Evolutionary conservation across 2,113 vertebrate genomes (phyloP), one percentile per base, ranked within the genome.

Genomic region (Bathybates hornii): DNA sequence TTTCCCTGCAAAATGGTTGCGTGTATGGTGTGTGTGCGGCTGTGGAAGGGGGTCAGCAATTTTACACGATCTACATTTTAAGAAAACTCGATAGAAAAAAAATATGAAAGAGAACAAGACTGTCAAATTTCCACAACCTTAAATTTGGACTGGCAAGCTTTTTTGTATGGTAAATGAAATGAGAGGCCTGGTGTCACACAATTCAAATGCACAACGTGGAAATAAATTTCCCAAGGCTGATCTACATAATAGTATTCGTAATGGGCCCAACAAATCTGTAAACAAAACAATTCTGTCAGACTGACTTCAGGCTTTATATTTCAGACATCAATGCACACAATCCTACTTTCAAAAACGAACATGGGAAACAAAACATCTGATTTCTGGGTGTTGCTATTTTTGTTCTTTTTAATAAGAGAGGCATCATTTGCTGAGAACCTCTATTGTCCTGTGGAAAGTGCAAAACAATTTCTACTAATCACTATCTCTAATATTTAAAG

Each of bases 201-300:
- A 93, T 89, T 89, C 88, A 92, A 93, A 90, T 34, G 78, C 92
- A 85, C 85, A 81, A 90, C 6, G 66, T 89, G 84, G 86, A 93
- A 89, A 93, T 87, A 92, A 91, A 92, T 90, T 87, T 87, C 93
- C 89, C 66, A 34, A 84, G 91, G 87, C 92, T 89, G 86, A 94
- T 93, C 90, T 93, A 48, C 93, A 94, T 93, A 94, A 93, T 86
- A 92, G 85, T 92, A 91, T 93, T 93, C 43, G 6, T 88, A 93
- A 92, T 90, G 86, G 89, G 85, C 89, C 82, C 84, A 89, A 90
- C 93, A 87, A 89, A 93, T 93, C 85, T 88, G 87, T 71, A 90
- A 91, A 91, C 82, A 90, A 93, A 92, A 94, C 91, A 93, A 91
- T 87, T 92, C 90, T 92, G 92, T 91, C 93, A 93, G 80, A 57